Evolutionary conservation across 1,140 invertebrate species (phyloP), one percentile per base, ranked within the genome.

Genomic region (Rhopalosiphum padi): DNA sequence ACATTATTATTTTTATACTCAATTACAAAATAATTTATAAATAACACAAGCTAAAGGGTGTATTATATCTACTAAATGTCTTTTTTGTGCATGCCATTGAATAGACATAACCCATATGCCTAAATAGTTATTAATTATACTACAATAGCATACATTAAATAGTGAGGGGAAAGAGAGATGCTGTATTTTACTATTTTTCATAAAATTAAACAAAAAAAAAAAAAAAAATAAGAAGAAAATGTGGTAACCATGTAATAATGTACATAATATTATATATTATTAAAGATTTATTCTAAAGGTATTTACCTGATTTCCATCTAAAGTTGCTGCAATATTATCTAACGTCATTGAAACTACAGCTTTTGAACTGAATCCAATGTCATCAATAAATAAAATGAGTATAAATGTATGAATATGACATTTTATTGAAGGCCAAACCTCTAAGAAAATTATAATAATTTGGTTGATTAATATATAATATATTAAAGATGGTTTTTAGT

Each of bases 261-360:
- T 41, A 86, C 30, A n/a, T n/a, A 48, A 46, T 46, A 43, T 46
- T 8, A 46, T 46, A 46, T 41, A 25, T 85, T 0, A 86, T 86
- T 86, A n/a, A 82, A 37, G 15, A 82, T 82, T 7, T 82, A n/a
- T 48, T n/a, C 0, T n/a, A 22, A 30, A 60, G 9, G 23, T 91
- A 85, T 83, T 55, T 92, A 93, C 82, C 7, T 43, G n/a, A 86
- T 53, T 83, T 93, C 21, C 91, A 86, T 83, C 41, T 93, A 93
- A 87, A 53, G 94, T 94, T 48, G 95, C 60, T 22, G 94, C 94
- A 86, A 96, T 94, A 94, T 95, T 94, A 94, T 96, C 95, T 93
- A 95, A 95, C 18, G 94, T 94, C 18, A 95, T 94, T 94, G 94
- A 94, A 51, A 94, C 94, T 8, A 96, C 93, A 94, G 95, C 95